Evolutionary conservation across 1,140 invertebrate species (phyloP).

Genomic region (Vanessa atalanta): DNA sequence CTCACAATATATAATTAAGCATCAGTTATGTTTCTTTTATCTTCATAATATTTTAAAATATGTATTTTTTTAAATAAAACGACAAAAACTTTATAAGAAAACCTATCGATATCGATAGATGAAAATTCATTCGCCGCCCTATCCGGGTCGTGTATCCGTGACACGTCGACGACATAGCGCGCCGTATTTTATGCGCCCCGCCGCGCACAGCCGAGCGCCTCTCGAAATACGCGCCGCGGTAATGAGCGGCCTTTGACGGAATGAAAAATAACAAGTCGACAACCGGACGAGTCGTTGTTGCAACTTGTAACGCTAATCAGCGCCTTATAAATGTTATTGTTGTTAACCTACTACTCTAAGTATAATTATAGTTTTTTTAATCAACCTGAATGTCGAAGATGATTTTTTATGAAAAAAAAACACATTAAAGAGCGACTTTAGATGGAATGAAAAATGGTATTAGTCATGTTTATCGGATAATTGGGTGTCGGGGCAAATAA

Average conservation of each 20-base stretch:
- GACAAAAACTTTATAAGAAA: neutral
- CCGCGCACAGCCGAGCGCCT: slow-evolving; percentile 50
- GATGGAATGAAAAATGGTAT: no score
- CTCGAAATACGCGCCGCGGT: slow-evolving; percentile 48
- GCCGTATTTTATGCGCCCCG: slow-evolving; percentile 60
- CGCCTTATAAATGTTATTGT: neutral
- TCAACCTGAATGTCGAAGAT: neutral
- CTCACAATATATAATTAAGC: no score
- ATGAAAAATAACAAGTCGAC: slow-evolving; percentile 46
- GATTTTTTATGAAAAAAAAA: neutral
- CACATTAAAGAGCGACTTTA: no score
- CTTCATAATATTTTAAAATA: neutral
- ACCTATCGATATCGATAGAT: slow-evolving; percentile 19
- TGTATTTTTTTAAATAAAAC: neutral
- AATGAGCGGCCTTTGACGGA: slow-evolving; percentile 49
- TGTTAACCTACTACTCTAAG: neutral
- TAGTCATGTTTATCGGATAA: no score
- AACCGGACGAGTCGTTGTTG: slow-evolving; percentile 23
- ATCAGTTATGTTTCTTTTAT: no score
- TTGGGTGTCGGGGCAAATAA: no score
- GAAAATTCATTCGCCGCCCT: slow-evolving; percentile 27
- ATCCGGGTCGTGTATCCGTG: slow-evolving; percentile 64
- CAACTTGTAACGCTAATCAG: slow-evolving; percentile 1
- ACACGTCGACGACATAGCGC: slow-evolving; percentile 58
- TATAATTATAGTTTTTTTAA: neutral